Conservation (phyloP, 2,113 vertebrate species). For the Bagarius yarrelli region DNA sequence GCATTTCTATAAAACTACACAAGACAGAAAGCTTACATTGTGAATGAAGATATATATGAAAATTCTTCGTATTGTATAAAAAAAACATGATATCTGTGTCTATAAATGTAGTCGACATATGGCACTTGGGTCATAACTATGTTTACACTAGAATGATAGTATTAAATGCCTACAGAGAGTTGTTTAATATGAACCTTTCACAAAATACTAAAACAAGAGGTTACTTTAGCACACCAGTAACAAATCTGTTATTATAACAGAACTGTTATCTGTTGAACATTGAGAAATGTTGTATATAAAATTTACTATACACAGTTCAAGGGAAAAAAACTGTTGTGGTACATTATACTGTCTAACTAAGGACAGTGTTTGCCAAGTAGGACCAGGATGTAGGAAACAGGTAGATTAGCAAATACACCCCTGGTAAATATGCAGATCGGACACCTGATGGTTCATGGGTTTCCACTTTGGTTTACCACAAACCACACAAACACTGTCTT, state of each 20-base stretch:
- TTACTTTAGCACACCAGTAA: neutral
- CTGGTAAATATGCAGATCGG: constrained; percentile 64
- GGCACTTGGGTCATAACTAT: neutral
- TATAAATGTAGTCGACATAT: constrained; percentile 46
- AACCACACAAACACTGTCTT: neutral
- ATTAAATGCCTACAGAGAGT: neutral
- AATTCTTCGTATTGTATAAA: neutral
- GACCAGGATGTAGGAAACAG: constrained; percentile 70
- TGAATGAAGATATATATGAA: neutral
- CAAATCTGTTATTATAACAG: neutral
- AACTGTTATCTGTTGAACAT: neutral
- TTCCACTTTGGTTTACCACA: neutral
- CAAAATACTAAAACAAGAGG: neutral
- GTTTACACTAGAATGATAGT: constrained; percentile 23
- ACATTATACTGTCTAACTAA: neutral
- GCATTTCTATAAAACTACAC: neutral
- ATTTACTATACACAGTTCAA: neutral
- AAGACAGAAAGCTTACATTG: neutral
- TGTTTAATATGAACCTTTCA: neutral
- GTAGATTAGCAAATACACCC: constrained; percentile 63
- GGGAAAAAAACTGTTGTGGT: neutral
- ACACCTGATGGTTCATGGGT: constrained; percentile 39
- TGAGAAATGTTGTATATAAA: neutral
- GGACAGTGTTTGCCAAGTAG: constrained; percentile 45
- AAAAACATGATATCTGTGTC: neutral